Evolutionary conservation across 2,113 vertebrate species (phyloP).

Genomic region (Eudorcas thomsonii): DNA sequence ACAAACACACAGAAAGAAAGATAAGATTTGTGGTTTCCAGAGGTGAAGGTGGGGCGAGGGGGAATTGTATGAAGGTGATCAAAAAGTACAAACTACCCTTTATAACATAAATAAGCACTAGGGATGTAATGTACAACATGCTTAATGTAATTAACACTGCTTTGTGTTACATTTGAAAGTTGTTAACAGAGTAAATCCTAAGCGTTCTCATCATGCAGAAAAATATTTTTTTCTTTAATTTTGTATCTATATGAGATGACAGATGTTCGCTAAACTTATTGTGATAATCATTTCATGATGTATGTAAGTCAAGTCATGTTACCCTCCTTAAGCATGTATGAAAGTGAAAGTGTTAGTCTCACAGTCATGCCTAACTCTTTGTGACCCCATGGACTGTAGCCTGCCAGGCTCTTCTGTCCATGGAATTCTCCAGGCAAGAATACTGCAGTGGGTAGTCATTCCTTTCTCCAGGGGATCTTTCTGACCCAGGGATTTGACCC

Average conservation of each 20-base stretch:
- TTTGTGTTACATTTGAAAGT: not conserved
- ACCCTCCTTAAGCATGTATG: not conserved
- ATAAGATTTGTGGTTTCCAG: not conserved
- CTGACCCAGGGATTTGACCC: not conserved
- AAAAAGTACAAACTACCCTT: not conserved
- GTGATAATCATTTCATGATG: not conserved
- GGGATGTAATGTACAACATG: not conserved
- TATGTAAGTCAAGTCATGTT: not conserved
- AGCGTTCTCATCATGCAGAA: not conserved
- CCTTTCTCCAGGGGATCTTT: not conserved
- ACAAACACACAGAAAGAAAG: not conserved
- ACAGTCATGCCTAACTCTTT: not conserved
- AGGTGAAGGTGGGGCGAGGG: no score
- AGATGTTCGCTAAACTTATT: not conserved
- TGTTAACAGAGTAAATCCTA: not conserved
- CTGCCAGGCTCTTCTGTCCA: not conserved
- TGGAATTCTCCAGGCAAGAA: not conserved
- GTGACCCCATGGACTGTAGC: not conserved
- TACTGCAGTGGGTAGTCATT: not conserved
- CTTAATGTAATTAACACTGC: not conserved
- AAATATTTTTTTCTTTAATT: not conserved
- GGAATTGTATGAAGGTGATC: not conserved
- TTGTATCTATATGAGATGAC: not conserved
- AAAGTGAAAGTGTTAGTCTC: not conserved
- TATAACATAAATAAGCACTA: not conserved